Evolutionary conservation across 2,888 invertebrate species (phyloP), one percentile per base, ranked within the genome.

Genomic region (Agrochola lota): DNA sequence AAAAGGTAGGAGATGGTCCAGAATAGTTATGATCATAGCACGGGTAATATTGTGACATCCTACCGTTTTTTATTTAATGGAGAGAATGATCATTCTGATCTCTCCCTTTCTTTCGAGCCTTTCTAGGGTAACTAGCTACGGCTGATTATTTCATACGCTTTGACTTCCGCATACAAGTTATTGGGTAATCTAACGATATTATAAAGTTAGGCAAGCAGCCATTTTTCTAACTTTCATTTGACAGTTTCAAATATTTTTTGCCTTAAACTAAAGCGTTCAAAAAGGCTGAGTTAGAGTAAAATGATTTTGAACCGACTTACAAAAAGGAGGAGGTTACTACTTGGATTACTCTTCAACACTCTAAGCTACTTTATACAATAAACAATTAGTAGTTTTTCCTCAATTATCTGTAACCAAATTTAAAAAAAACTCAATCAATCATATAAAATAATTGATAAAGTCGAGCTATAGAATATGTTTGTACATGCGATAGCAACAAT

Each of bases 401-500:
- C 4, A 68, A 57, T 68, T 55, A 57, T 76, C 35, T 57, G 55
- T 15, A 2, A 5, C 12, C 11, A 15, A 40, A 12, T 17, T 35
- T 52, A 30, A 43, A 40, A 69, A 40, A 81, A 81, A 30, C 23
- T 26, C 20, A 12, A 30, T 57, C 26, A 57, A 40, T 63, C 57
- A 43, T 64, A 57, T 78, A 35, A 66, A 66, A 55, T 78, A 52
- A 78, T 63, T 68, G 57, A 62, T 84, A 66, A 35, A 59, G 57
- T 69, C 46, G 12, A 46, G 6, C n/a, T 57, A 59, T 52, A 40
- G 15, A 80, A 68, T 57, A 71, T 67, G 55, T 43, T n/a, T 40
- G 59, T 80, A 67, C 49, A 84, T 62, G 20, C n/a, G 68, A 76
- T 84, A 77, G 81, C 80, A 82, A 78, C 88, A 77, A 86, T 85